Base-by-base conservation (phyloP, 2,888 invertebrate genomes). In the Ferrisia virgata region DNA sequence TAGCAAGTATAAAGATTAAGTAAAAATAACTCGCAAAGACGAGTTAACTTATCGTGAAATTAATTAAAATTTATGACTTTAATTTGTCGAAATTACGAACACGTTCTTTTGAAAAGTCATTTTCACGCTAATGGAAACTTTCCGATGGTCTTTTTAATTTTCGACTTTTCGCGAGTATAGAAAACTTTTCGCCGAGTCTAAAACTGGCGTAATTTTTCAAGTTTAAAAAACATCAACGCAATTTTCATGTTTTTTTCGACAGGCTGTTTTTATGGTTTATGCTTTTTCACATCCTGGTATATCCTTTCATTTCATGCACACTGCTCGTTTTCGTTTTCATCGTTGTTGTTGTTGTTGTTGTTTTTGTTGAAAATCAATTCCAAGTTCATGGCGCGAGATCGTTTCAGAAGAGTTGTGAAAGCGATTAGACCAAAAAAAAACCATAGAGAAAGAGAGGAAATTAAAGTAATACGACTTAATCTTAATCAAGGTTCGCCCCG, bases 61-160 rank as follows among this genome's bases (percentile, higher is more conserved):
- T 64, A 64, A 64, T 64, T 64, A 64, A 64, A 64, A 64, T 64
- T 64, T 64, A 64, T 64, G 28, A 64, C 64, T 64, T 64, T 64
- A 64, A 64, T 64, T 64, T 64, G 64, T 9, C 64, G 28, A 64
- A 28, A 64, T 64, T 64, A 64, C 64, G 64, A 64, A 64, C 64
- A 64, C 64, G 64, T 64, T 64, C 64, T 64, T 64, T 64, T 64
- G 28, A 64, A 64, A 64, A 64, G 31, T 64, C 64, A 15, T 15
- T 64, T 64, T 64, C 64, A 64, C 64, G 64, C 28, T 64, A 64
- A 64, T 64, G 64, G 28, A 64, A 64, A 64, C 64, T 31, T 15
- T 2, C 5, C 64, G 28, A 31, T 28, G 64, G 28, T 15, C 28
- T 64, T 64, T 64, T 64, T 64, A 64, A 64, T 64, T 64, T 64